phyloP scores from a whole-genome alignment of 2,113 vertebrate species.

The Beaufortia kweichowensis region DNA sequence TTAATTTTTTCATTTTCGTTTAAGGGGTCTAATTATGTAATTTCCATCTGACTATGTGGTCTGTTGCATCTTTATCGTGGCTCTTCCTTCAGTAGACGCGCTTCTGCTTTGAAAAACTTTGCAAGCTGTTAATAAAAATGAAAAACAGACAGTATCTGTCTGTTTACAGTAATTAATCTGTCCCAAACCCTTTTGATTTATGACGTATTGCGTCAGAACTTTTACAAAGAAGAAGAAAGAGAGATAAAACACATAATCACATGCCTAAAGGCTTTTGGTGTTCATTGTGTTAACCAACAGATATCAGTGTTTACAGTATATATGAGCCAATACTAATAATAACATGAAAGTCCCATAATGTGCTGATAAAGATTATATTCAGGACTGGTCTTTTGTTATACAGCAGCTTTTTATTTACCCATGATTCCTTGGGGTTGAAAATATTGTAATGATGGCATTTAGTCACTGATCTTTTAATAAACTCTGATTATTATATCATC shows the following conservation, averaged over 20 bases:
- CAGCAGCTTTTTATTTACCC: background rate
- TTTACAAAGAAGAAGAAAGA: constrained; percentile 60
- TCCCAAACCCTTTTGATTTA: constrained; percentile 71
- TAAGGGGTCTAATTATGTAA: constrained; percentile 16
- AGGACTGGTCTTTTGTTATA: no score
- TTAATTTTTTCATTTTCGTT: background rate
- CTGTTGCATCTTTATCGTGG: constrained; percentile 61
- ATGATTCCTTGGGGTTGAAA: background rate
- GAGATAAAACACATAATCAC: constrained; percentile 18
- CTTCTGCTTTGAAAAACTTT: constrained; percentile 65
- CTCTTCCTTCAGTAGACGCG: constrained; percentile 53
- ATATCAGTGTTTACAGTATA: constrained; percentile 32
- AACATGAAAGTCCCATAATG: background rate
- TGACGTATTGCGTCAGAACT: constrained; percentile 72
- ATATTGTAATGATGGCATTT: no score
- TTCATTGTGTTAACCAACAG: constrained; percentile 62
- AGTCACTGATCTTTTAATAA: no score
- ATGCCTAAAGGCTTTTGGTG: constrained; percentile 62
- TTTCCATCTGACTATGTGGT: constrained; percentile 68
- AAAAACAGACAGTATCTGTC: constrained; percentile 50
- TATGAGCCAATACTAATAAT: constrained; percentile 43
- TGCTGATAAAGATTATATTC: no score
- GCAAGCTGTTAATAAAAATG: constrained; percentile 59
- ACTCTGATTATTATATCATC: no score
- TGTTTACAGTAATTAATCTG: constrained; percentile 80